A percentile compares a stretch with the other conserved stretches of the same genome.
These are phyloP conservation scores for Antheraea mylitta DNA, from an alignment of 1,140 invertebrate genomes.

Conservation along the genomic window DNA sequence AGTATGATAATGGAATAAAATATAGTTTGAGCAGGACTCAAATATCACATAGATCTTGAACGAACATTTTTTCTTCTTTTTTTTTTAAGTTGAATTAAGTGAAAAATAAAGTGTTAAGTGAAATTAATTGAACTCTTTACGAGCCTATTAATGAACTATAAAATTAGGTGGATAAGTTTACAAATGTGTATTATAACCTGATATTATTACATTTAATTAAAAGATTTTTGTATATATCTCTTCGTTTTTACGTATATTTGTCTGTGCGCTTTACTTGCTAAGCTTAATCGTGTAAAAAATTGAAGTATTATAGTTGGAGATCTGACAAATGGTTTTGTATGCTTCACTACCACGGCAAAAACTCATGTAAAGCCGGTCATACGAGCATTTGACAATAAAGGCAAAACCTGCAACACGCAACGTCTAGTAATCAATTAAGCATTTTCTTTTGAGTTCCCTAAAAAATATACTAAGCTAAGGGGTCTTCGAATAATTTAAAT, in stretches of 20 bases:
- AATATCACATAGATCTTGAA: background rate
- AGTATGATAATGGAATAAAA: slow-evolving; percentile 2
- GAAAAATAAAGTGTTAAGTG: background rate
- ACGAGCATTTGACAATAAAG: no score
- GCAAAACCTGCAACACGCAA: no score
- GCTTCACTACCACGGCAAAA: no score
- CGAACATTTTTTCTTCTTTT: background rate
- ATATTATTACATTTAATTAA: slow-evolving; percentile 3
- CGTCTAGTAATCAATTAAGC: no score
- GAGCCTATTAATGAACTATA: background rate
- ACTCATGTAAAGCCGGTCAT: no score
- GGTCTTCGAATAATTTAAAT: no score
- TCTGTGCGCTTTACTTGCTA: no score
- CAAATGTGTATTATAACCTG: background rate
- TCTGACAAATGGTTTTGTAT: no score
- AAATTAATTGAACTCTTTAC: background rate
- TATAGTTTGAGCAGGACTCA: background rate
- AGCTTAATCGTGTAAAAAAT: no score
- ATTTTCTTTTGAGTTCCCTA: no score
- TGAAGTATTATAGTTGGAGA: no score
- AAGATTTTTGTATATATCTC: background rate
- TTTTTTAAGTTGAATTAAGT: background rate
- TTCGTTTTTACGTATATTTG: background rate
- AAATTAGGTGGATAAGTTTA: background rate
- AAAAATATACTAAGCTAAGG: no score